A percentile compares a stretch with the other conserved stretches of the same genome.
Evolutionary conservation across 2,888 invertebrate species (phyloP).

Genomic region (Trilocha varians): DNA sequence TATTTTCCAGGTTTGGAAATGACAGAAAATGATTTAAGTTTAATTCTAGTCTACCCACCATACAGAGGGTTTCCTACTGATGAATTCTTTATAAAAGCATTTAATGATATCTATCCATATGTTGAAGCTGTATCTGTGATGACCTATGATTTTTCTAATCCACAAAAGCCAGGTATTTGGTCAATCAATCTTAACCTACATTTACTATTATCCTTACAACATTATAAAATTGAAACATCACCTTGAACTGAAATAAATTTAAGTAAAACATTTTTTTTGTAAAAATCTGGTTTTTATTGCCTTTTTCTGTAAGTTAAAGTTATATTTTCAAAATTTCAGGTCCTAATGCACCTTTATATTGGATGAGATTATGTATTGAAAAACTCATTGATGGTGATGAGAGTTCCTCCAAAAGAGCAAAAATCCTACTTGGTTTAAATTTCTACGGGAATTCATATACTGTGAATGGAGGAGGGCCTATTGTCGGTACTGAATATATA

Average conservation of each 20-base stretch:
- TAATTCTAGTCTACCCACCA: slow-evolving; percentile 88
- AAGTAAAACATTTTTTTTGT: too few species aligned
- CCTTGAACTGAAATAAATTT: too few species aligned
- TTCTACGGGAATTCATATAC: slow-evolving; percentile 95
- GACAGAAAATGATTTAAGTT: slow-evolving; percentile 69
- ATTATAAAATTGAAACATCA: too few species aligned
- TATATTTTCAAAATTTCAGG: slow-evolving; percentile 59
- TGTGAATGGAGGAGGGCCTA: slow-evolving; percentile 85
- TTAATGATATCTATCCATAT: slow-evolving; percentile 82
- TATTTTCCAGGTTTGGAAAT: slow-evolving; percentile 68
- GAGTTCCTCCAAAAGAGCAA: slow-evolving; percentile 74
- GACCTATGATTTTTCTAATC: slow-evolving; percentile 95
- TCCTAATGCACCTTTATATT: slow-evolving; percentile 90
- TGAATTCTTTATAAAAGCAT: slow-evolving; percentile 82
- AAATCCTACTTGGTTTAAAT: slow-evolving; percentile 91
- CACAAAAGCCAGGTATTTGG: slow-evolving; percentile 80
- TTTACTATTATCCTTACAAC: neutral
- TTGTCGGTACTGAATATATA: slow-evolving; percentile 85
- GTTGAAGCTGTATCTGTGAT: slow-evolving; percentile 94
- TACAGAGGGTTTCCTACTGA: slow-evolving; percentile 76
- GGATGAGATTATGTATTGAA: slow-evolving; percentile 86
- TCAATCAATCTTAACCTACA: neutral
- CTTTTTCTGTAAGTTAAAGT: too few species aligned
- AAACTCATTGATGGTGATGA: slow-evolving; percentile 77
- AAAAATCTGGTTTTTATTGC: too few species aligned